Evolutionary conservation across 2,113 vertebrate species (phyloP).

Genomic region (Lasiurus borealis): DNA sequence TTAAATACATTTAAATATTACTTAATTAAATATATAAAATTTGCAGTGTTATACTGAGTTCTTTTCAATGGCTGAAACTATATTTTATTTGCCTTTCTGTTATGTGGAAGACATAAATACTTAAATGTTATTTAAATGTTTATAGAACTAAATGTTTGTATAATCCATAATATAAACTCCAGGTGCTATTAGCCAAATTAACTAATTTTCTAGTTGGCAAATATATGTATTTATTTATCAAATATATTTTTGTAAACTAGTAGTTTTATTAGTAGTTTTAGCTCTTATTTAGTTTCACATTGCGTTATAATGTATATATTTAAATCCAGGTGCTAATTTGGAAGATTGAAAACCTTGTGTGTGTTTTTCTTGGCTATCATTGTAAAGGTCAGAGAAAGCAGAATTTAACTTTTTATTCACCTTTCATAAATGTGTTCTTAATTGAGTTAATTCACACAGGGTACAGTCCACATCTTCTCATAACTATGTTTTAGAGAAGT

Average conservation of each 20-base stretch:
- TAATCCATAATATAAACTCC: not conserved
- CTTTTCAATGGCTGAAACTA: not conserved
- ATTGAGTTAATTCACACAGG: not conserved
- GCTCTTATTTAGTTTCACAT: not conserved
- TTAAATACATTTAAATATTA: not conserved
- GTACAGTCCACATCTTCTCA: not conserved
- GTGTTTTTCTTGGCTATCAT: not conserved
- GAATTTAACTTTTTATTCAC: not conserved
- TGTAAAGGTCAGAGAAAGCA: not conserved
- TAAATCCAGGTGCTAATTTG: not conserved
- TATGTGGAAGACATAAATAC: not conserved
- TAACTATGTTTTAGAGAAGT: not conserved
- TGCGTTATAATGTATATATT: not conserved
- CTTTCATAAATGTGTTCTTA: not conserved
- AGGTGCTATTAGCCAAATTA: not conserved
- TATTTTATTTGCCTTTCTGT: slow-evolving; percentile 39
- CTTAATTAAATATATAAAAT: slow-evolving; percentile 6
- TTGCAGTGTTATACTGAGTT: not conserved
- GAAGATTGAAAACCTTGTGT: not conserved
- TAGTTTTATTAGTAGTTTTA: not conserved
- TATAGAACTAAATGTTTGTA: not conserved
- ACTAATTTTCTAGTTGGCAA: not conserved
- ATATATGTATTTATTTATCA: slow-evolving; percentile 3
- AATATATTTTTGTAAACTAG: not conserved
- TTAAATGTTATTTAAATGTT: slow-evolving; percentile 13